A percentile compares a stretch with the other conserved stretches of the same genome.
Conservation (phyloP, 1,140 invertebrate genomes). For the Cecropterus lyciades region DNA sequence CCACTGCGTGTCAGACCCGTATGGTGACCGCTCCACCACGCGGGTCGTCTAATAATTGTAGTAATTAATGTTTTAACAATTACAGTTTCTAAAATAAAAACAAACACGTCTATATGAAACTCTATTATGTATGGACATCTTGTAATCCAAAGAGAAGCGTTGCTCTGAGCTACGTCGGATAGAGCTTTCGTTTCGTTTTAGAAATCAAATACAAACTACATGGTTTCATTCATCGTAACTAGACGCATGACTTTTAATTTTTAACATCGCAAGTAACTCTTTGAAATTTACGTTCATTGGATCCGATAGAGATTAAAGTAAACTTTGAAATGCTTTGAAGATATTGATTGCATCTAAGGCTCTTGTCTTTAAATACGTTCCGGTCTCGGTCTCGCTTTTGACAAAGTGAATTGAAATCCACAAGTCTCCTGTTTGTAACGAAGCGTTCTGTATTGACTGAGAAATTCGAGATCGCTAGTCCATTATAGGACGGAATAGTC, state of each 20-base stretch:
- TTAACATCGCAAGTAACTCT: slow-evolving; percentile 17
- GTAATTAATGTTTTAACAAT: too few relatives aligned
- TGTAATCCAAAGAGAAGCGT: too few relatives aligned
- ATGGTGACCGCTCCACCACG: too few relatives aligned
- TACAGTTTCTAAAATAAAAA: too few relatives aligned
- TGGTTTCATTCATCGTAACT: slow-evolving; percentile 33
- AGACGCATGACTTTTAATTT: slow-evolving; percentile 35
- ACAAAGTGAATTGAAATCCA: slow-evolving; percentile 62
- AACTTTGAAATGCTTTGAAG: slow-evolving; percentile 38
- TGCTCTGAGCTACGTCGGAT: too few relatives aligned
- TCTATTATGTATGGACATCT: too few relatives aligned
- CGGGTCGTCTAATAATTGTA: too few relatives aligned
- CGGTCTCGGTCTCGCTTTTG: slow-evolving; percentile 49
- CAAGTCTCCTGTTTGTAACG: slow-evolving; percentile 56
- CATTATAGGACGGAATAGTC: background rate
- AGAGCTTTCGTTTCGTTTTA: slow-evolving; percentile 26
- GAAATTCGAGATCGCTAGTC: background rate
- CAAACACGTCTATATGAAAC: too few relatives aligned
- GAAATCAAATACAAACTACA: slow-evolving; percentile 27
- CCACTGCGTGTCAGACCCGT: too few relatives aligned
- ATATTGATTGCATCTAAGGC: slow-evolving; percentile 43
- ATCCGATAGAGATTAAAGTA: slow-evolving; percentile 17
- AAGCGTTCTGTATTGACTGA: slow-evolving; percentile 50
- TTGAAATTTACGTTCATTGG: slow-evolving; percentile 22
- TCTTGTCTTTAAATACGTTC: slow-evolving; percentile 58